Percentiles rank a stretch among this genome's conserved stretches.
These are phyloP conservation scores for Leptinotarsa defecta DNA, from an alignment of 1,140 invertebrate species.

Conservation along the genomic window DNA sequence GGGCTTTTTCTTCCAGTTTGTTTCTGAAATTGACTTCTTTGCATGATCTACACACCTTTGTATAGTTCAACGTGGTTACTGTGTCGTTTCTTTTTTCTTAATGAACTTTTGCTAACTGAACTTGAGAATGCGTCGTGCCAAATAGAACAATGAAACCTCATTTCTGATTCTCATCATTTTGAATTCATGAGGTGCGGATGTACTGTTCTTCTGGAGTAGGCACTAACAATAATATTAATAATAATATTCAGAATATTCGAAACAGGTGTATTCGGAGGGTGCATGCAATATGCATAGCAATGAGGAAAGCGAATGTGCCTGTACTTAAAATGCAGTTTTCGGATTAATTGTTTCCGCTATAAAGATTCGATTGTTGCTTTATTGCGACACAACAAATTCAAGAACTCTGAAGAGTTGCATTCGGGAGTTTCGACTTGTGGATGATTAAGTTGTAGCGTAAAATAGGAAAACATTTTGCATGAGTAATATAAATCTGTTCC, in stretches of 20 bases:
- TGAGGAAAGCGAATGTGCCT: background rate
- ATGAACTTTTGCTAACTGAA: no score
- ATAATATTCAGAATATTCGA: background rate
- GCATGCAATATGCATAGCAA: slow-evolving; percentile 5
- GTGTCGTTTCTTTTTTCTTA: no score
- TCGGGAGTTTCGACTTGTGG: background rate
- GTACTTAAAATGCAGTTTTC: slow-evolving; percentile 1
- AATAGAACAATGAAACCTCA: background rate
- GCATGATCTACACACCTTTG: no score
- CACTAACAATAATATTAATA: slow-evolving; percentile 4
- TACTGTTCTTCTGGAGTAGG: background rate
- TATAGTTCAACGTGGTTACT: no score
- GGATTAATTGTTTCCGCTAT: slow-evolving; percentile 4
- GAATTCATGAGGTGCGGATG: background rate
- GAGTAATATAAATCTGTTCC: no score
- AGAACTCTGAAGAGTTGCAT: background rate
- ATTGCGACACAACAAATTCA: background rate
- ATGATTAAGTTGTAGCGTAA: no score
- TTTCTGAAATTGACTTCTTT: no score
- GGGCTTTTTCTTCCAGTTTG: no score
- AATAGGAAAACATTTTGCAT: no score
- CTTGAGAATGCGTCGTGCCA: no score
- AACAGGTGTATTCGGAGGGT: background rate
- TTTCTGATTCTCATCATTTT: background rate
- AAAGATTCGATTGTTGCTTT: background rate